Conservation (phyloP, 2,797 vertebrate genomes). For the Podarcis lilfordi region DNA sequence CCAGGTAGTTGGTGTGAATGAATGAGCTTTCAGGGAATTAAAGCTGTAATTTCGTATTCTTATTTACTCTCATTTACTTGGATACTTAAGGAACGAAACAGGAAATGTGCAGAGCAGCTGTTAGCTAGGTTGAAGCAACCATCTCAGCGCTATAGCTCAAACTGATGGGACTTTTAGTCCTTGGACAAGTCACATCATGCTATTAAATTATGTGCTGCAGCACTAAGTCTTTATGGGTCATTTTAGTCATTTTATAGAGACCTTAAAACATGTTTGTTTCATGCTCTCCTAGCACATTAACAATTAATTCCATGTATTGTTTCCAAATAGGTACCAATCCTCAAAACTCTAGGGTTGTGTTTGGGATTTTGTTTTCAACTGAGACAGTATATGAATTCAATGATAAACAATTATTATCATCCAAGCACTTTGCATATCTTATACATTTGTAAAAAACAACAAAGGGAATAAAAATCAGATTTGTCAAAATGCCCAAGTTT, state of each 20-base stretch:
- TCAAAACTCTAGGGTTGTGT: background rate
- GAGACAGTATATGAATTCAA: background rate
- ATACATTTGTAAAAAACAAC: background rate
- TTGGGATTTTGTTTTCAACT: background rate
- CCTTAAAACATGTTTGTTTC: background rate
- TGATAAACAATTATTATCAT: background rate
- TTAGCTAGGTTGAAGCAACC: background rate
- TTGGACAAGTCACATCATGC: background rate
- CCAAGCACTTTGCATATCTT: background rate
- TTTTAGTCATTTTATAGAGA: background rate
- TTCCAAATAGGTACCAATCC: background rate
- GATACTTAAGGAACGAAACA: background rate
- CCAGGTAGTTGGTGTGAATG: background rate
- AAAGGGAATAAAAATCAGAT: background rate
- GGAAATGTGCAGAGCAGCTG: background rate
- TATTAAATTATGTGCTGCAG: background rate
- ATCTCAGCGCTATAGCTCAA: background rate
- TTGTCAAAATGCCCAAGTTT: background rate
- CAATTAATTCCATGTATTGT: background rate
- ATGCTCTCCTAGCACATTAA: background rate
- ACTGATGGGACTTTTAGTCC: background rate
- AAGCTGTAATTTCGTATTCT: background rate
- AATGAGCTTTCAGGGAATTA: background rate
- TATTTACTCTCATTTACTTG: background rate
- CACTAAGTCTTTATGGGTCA: background rate